These are phyloP conservation scores for Tanypteryx hageni DNA, from an alignment of 2,888 invertebrate genomes.

Conservation along the genomic window DNA sequence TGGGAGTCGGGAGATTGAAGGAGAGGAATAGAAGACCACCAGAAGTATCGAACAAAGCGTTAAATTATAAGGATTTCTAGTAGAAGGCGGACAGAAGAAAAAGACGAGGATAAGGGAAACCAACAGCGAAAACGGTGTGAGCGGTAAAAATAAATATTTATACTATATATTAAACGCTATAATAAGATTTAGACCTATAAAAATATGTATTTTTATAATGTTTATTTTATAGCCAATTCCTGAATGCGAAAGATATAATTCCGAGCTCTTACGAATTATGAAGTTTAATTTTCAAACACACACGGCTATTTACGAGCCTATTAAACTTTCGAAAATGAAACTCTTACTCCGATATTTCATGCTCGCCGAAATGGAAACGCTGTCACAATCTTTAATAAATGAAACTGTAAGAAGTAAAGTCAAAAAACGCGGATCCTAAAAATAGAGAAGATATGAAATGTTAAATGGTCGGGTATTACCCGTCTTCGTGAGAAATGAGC, in stretches of 20 bases:
- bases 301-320: background rate
- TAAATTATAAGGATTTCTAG: background rate
- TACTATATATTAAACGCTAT: background rate
- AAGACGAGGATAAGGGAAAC: background rate
- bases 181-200: background rate
- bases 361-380: conserved; percentile 32
- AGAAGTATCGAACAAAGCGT: background rate
- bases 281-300: conserved; percentile 2
- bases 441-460: background rate
- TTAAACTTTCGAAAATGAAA: conserved; percentile 35
- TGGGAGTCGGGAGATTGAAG: background rate
- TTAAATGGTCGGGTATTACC: conserved; percentile 28
- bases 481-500: conserved; percentile 14
- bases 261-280: background rate
- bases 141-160: background rate
- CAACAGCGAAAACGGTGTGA: background rate
- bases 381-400: conserved; percentile 28
- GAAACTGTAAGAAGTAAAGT: background rate
- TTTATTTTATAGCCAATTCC: conserved; percentile 10
- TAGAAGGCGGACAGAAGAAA: background rate
- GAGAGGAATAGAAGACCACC: background rate
- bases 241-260: background rate
- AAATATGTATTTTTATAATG: background rate
- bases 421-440: background rate
- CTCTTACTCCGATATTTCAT: conserved; percentile 6